Evolutionary conservation across 2,797 vertebrate genomes (phyloP), one percentile per base, ranked within the genome.

Genomic region (Eulemur mongoz): DNA sequence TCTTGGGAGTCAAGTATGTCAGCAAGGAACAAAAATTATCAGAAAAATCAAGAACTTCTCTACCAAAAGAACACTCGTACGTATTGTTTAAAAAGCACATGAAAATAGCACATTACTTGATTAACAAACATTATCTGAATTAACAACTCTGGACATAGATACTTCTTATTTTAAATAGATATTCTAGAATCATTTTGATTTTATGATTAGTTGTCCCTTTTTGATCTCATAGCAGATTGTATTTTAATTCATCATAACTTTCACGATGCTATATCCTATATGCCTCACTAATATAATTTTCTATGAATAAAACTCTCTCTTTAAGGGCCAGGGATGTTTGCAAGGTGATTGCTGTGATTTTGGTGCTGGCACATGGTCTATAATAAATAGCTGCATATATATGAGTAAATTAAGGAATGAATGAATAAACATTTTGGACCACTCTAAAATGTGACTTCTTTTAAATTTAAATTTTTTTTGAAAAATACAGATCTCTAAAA

Each of bases 131-230:
- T 50, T 84, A 30, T 27, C 0, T 63, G 2, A 83, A 73, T 79
- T 85, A 15, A 72, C 32, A 75, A 76, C 11, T 72, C 35, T 45
- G 7, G 5, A 14, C 11, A 52, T 89, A 40, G 15, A 23, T 50
- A 54, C 5, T 84, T 92, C 6, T 57, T 75, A 23, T 54, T 67
- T 90, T 87, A 76, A 88, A 12, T 48, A n/a, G 5, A 35, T 78
- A 32, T n/a, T 40, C 83, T 22, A 50, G 22, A 72, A 54, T 80
- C 0, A 48, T 63, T 75, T 93, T 83, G 6, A 27, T 38, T 9
- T 4, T 43, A 32, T 40, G 48, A 30, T 5, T 20, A 0, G 2
- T 0, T 2, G 27, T 78, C 3, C n/a, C 0, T 70, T n/a, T 13
- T 32, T 48, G 6, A 9, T 70, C 17, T 45, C 30, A 80, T 12